Base-by-base conservation (phyloP, 1,140 invertebrate genomes). In the Portunus trituberculatus region DNA sequence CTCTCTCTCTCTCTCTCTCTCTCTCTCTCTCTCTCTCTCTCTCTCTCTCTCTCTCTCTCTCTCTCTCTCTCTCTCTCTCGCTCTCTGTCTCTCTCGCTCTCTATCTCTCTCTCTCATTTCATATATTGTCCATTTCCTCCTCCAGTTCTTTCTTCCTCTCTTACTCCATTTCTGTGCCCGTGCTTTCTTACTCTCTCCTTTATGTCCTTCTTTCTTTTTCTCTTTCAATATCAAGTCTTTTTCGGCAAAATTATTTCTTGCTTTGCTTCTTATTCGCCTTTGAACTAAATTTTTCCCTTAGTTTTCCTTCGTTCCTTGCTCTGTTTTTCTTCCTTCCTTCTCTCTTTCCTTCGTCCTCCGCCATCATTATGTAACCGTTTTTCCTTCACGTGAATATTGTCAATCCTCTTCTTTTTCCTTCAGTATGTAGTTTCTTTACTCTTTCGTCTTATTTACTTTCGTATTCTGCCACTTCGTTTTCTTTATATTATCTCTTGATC, bases 81-180 rank as follows among this genome's bases (percentile, higher is more conserved):
- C 28, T 46, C 88, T 12, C 32, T 45, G 0, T 20, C 88, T 39
- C 29, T 39, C 45, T 14, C 88, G 0, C 45, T 45, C 88, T 28
- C 88, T 31, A 12, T 89, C 32, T 48, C 88, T 89, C 88, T 89
- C 88, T 89, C 45, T 31, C 45, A 31, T 89, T 45, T 89, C 31
- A 45, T 45, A 32, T 45, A 29, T 45, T 20, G 32, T 45, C 32
- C 14, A 31, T 20, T 39, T 89, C n/a, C 83, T 86, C 83, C 32
- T 12, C 32, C 83, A 12, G 83, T 86, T 31, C 32, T 31, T 86
- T 28, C 83, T 31, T 31, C 83, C n/a, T 14, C 39, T 39, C 88
- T 89, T 28, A 32, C 31, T 89, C 14, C 32, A n/a, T 39, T 25
- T 89, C 88, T 45, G 25, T 20, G 25, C 45, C 31, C 31, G 3